Percentiles rank a stretch among this genome's conserved stretches.
Conservation (phyloP, 2,113 vertebrate species). For the Riparia riparia region DNA sequence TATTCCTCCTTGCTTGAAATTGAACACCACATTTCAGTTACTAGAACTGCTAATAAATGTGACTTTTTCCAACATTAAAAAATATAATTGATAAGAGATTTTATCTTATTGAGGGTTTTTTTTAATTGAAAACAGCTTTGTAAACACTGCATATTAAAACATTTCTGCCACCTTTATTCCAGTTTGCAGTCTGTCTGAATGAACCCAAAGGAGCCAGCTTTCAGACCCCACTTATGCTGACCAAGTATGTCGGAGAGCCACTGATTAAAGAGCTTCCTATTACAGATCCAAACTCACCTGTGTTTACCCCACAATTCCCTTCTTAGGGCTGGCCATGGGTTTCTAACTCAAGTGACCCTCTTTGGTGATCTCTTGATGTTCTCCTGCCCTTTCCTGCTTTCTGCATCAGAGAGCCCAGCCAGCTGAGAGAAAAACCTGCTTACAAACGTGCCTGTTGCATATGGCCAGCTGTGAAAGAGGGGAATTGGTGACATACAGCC, state of each 20-base stretch:
- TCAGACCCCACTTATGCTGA: neutral
- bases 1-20: neutral
- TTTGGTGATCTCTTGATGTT: neutral
- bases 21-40: neutral
- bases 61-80: neutral
- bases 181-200: neutral
- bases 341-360: neutral
- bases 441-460: neutral
- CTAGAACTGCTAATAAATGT: neutral
- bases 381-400: neutral
- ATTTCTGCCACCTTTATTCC: neutral
- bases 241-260: neutral
- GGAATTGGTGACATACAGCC: neutral
- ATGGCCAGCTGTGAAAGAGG: neutral
- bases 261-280: neutral
- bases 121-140: neutral
- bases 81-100: neutral
- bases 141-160: neutral
- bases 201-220: neutral
- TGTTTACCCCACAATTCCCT: neutral
- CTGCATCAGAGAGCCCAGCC: neutral
- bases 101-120: rapidly evolving
- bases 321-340: neutral
- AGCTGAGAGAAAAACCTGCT: neutral
- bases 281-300: neutral